These are phyloP conservation scores for Cydia splendana DNA, from an alignment of 1,140 invertebrate genomes.

Conservation along the genomic window DNA sequence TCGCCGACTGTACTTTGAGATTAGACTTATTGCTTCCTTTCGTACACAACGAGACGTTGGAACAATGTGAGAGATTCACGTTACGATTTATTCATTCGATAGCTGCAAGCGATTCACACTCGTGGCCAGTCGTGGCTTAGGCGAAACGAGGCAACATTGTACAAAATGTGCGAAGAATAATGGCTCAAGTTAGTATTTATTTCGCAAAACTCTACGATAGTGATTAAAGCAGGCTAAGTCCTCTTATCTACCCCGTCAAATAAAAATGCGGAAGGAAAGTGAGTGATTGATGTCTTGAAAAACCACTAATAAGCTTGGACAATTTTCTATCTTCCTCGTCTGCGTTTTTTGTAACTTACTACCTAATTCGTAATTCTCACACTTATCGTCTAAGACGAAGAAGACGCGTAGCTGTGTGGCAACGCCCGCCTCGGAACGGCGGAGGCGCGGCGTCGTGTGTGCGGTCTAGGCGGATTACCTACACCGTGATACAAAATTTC, in stretches of 20 bases:
- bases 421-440: no score
- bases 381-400: background rate
- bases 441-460: no score
- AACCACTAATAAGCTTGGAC: background rate
- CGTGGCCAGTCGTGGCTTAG: background rate
- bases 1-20: slow-evolving; percentile 49
- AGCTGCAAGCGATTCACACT: slow-evolving; percentile 29
- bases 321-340: no score
- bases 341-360: background rate
- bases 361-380: background rate
- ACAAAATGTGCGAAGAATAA: background rate
- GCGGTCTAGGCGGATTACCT: no score
- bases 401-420: no score
- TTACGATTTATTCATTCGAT: slow-evolving; percentile 47
- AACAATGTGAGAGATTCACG: slow-evolving; percentile 33
- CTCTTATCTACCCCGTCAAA: background rate
- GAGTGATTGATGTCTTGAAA: background rate
- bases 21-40: slow-evolving; percentile 47
- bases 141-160: background rate
- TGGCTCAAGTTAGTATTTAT: background rate
- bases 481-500: no score
- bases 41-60: slow-evolving; percentile 35
- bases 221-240: no score
- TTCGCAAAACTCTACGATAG: background rate
- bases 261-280: background rate